These are phyloP conservation scores for Dermatemys mawii DNA, from an alignment of 2,113 vertebrate species.

Conservation along the genomic window DNA sequence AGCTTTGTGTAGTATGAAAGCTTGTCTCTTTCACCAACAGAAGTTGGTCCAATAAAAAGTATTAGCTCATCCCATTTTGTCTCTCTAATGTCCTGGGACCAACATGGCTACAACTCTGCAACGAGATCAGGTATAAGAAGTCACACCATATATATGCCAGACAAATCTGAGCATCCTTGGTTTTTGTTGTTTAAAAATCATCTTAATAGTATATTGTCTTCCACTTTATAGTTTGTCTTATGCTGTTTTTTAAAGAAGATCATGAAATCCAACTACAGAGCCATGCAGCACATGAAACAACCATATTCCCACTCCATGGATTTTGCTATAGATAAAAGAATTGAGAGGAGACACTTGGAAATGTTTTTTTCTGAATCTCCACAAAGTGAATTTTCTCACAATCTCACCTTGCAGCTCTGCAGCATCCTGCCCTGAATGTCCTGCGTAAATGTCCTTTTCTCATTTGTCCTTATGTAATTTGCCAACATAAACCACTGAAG, in stretches of 20 bases:
- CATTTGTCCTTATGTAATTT: not conserved
- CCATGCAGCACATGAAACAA: not conserved
- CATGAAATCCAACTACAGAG: not conserved
- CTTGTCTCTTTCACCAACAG: not conserved
- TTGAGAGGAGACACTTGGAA: not conserved
- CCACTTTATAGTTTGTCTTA: not conserved
- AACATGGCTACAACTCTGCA: not conserved
- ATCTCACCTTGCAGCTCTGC: not conserved
- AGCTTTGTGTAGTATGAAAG: too few relatives aligned
- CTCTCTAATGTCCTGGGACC: not conserved
- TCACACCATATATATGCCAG: not conserved
- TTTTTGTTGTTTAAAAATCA: not conserved
- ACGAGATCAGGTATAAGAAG: not conserved
- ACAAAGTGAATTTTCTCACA: not conserved
- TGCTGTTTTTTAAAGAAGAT: not conserved
- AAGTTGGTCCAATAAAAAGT: not conserved
- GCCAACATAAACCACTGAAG: not conserved
- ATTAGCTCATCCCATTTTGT: not conserved
- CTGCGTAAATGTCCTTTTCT: not conserved
- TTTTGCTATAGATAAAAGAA: not conserved
- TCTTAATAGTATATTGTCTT: not conserved
- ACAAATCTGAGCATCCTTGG: not conserved
- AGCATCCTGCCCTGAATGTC: not conserved
- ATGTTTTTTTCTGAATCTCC: not conserved
- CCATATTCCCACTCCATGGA: not conserved